phyloP scores from a whole-genome alignment of 2,888 invertebrate genomes.

The Andrena chrysosceles region DNA sequence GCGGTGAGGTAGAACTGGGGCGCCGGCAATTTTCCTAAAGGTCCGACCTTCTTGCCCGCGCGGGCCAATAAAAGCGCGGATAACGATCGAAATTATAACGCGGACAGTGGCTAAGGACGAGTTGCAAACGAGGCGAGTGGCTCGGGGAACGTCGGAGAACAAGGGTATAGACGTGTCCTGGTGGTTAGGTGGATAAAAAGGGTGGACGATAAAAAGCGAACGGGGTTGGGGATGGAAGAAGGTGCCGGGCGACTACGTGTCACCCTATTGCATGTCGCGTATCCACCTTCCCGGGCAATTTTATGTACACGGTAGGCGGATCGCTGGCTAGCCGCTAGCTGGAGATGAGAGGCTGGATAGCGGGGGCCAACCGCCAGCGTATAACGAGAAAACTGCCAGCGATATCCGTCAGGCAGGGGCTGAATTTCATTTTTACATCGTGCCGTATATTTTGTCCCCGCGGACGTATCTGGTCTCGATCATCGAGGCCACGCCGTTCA shows the following conservation, averaged over 20 bases:
- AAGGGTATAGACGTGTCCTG: slow-evolving; percentile 5
- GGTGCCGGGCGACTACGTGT: slow-evolving; percentile 19
- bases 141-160: not conserved
- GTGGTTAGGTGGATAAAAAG: slow-evolving; percentile 40
- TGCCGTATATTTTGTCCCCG: slow-evolving; percentile 56
- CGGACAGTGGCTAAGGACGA: not conserved
- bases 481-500: slow-evolving; percentile 57
- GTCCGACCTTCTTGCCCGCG: not conserved
- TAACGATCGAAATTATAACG: slow-evolving; percentile 35
- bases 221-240: not conserved
- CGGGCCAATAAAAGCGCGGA: not conserved
- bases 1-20: not conserved
- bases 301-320: slow-evolving; percentile 64
- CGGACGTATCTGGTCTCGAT: slow-evolving; percentile 67
- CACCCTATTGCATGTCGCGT: slow-evolving; percentile 54
- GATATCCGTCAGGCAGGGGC: slow-evolving; percentile 49
- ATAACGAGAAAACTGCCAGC: slow-evolving; percentile 58
- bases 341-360: slow-evolving; percentile 67
- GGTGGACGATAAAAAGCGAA: slow-evolving; percentile 47
- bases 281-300: slow-evolving; percentile 60
- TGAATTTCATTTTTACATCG: slow-evolving; percentile 67
- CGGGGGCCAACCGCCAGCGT: slow-evolving; percentile 29
- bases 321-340: slow-evolving; percentile 39
- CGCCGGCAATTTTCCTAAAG: slow-evolving; percentile 9
- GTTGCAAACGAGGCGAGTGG: not conserved